Evolutionary conservation across 2,888 invertebrate genomes (phyloP).

Genomic region (Platycheirus rosarum): DNA sequence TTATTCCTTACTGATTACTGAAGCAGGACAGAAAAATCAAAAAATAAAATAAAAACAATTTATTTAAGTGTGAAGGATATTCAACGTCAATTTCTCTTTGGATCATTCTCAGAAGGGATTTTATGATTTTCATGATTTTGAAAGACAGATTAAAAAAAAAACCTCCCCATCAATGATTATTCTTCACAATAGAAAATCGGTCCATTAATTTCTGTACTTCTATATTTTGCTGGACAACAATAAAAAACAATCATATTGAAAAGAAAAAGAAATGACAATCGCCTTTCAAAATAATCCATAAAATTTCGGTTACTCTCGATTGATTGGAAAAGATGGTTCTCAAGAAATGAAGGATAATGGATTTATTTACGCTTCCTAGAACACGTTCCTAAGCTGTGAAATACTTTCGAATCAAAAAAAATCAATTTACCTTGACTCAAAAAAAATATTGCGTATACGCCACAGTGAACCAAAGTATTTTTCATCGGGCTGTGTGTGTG

Average conservation of each 20-base stretch:
- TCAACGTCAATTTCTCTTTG: not conserved
- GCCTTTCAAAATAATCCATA: constrained; percentile 36
- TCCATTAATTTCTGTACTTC: constrained; percentile 37
- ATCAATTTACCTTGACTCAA: not conserved
- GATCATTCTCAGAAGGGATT: not conserved
- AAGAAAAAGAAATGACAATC: constrained; percentile 46
- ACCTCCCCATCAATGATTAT: constrained; percentile 45
- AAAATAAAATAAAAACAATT: constrained; percentile 12
- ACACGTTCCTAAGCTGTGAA: not conserved
- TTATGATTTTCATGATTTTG: constrained; percentile 41
- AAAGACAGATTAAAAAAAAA: constrained; percentile 37
- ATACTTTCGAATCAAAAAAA: not conserved
- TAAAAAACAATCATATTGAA: constrained; percentile 3
- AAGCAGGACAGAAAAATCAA: not conserved
- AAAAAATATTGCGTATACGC: not conserved
- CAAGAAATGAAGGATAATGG: not conserved
- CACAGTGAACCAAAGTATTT: constrained; percentile 5
- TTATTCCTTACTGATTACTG: not conserved
- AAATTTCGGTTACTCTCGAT: constrained; percentile 21
- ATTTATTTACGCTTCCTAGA: not conserved
- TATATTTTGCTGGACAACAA: not conserved
- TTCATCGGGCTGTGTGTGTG: too few species aligned
- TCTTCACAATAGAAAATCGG: constrained; percentile 23
- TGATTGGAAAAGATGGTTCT: not conserved
- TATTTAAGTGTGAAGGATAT: constrained; percentile 8